Conservation (phyloP, 2,888 invertebrate species). For the Rhagophthalmus giganteus region DNA sequence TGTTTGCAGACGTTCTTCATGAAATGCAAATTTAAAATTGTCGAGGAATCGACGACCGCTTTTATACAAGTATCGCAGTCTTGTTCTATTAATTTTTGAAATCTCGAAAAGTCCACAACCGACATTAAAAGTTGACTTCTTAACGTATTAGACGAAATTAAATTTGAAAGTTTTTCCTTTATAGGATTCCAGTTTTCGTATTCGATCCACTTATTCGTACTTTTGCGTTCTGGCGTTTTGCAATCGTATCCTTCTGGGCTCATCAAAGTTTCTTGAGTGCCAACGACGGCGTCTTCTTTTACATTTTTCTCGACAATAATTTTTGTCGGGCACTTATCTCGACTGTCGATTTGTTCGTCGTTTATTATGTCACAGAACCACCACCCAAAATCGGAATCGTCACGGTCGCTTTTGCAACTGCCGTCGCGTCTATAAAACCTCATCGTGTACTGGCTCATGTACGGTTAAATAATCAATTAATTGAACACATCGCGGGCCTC, state of each 20-base stretch:
- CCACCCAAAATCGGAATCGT: constrained; percentile 47
- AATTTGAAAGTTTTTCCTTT: constrained; percentile 11
- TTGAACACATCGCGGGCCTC: no score
- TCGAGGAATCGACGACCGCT: neutral
- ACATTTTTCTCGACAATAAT: neutral
- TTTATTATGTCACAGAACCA: constrained; percentile 36
- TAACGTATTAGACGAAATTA: constrained; percentile 5
- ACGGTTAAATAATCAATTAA: no score
- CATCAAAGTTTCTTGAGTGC: constrained; percentile 12
- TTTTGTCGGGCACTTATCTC: neutral
- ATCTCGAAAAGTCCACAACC: constrained; percentile 10
- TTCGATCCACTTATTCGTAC: neutral
- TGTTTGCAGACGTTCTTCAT: neutral
- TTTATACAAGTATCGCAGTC: neutral
- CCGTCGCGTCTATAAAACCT: constrained; percentile 45
- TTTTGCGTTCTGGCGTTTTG: neutral
- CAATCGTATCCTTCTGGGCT: constrained; percentile 7
- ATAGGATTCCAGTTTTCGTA: constrained; percentile 3
- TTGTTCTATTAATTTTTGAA: constrained; percentile 9
- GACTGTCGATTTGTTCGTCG: neutral
- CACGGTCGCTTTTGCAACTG: constrained; percentile 37
- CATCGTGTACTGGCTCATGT: no score
- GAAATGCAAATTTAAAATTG: neutral
- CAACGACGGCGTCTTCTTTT: neutral
- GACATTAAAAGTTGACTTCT: constrained; percentile 12